Evolutionary conservation across 2,797 vertebrate genomes (phyloP).

Genomic region (Sandelia bainsii): DNA sequence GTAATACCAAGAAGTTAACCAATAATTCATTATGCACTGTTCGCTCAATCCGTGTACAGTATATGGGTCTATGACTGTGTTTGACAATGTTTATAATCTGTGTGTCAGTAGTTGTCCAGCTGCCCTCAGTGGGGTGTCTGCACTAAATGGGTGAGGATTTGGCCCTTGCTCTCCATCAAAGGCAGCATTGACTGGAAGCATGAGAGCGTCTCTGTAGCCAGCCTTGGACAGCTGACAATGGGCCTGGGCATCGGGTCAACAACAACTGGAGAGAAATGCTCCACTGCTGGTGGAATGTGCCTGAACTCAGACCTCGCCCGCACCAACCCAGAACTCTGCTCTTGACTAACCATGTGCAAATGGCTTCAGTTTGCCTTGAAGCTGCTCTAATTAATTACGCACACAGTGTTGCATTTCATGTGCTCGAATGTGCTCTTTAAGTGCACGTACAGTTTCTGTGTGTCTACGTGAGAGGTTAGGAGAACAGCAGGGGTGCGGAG

Average conservation of each 20-base stretch:
- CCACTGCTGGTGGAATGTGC: conserved; percentile 62
- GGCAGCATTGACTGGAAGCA: conserved; percentile 75
- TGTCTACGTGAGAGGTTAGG: conserved; percentile 1
- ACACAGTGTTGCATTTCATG: conserved; percentile 45
- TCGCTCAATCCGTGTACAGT: conserved; percentile 5
- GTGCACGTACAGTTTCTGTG: conserved; percentile 23
- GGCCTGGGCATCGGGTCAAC: conserved; percentile 67
- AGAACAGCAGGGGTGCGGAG: conserved; percentile 37
- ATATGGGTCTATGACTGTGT: conserved; percentile 2
- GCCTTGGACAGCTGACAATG: conserved; percentile 79
- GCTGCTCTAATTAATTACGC: conserved; percentile 64
- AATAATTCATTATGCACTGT: neutral
- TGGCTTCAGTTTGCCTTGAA: conserved; percentile 47
- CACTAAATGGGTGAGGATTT: conserved; percentile 66
- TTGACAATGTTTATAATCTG: conserved; percentile 41
- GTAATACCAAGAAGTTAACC: neutral
- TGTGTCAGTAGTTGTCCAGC: conserved; percentile 41
- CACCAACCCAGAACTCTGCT: conserved; percentile 54
- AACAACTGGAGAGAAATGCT: conserved; percentile 66
- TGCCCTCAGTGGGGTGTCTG: conserved; percentile 62
- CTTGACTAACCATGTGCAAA: conserved; percentile 54
- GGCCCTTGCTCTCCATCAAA: conserved; percentile 75
- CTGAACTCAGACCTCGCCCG: conserved; percentile 59
- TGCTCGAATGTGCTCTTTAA: conserved; percentile 30
- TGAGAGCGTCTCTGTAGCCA: conserved; percentile 72